These are phyloP conservation scores for Caradrina clavipalpis DNA, from an alignment of 2,888 invertebrate species.

Conservation along the genomic window DNA sequence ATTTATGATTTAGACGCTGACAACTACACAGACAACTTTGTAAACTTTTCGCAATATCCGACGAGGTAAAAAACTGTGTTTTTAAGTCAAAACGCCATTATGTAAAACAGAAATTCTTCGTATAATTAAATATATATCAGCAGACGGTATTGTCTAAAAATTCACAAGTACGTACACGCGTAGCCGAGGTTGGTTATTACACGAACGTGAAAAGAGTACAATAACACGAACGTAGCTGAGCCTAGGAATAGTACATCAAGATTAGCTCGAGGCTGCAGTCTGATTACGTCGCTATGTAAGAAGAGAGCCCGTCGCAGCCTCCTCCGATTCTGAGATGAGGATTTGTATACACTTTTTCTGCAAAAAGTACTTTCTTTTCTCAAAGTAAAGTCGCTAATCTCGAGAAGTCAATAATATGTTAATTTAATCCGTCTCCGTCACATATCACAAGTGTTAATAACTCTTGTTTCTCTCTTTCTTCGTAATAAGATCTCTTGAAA, in stretches of 20 bases:
- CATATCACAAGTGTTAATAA: constrained; percentile 56
- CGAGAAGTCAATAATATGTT: constrained; percentile 62
- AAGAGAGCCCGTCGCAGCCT: constrained; percentile 77
- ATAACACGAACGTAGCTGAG: constrained; percentile 76
- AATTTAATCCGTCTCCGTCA: constrained; percentile 57
- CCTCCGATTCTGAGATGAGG: constrained; percentile 78
- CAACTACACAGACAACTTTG: constrained; percentile 80
- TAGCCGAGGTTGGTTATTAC: constrained; percentile 70
- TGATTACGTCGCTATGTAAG: constrained; percentile 85
- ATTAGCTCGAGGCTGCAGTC: constrained; percentile 87
- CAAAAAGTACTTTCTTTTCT: constrained; percentile 56
- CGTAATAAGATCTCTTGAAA: constrained; percentile 47
- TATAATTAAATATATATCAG: constrained; percentile 69
- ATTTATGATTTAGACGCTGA: constrained; percentile 87
- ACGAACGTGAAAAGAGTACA: constrained; percentile 80
- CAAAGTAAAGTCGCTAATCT: constrained; percentile 55
- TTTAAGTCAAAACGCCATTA: constrained; percentile 73
- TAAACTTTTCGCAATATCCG: constrained; percentile 76
- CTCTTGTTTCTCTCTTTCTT: constrained; percentile 34
- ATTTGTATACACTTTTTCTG: constrained; percentile 73
- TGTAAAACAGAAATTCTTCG: constrained; percentile 68
- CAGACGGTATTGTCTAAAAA: constrained; percentile 41
- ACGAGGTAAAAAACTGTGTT: constrained; percentile 71
- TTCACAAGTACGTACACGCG: constrained; percentile 55
- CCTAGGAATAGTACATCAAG: constrained; percentile 84